Evolutionary conservation across 2,888 invertebrate species (phyloP).

Genomic region (Drosophila subsilvestris): DNA sequence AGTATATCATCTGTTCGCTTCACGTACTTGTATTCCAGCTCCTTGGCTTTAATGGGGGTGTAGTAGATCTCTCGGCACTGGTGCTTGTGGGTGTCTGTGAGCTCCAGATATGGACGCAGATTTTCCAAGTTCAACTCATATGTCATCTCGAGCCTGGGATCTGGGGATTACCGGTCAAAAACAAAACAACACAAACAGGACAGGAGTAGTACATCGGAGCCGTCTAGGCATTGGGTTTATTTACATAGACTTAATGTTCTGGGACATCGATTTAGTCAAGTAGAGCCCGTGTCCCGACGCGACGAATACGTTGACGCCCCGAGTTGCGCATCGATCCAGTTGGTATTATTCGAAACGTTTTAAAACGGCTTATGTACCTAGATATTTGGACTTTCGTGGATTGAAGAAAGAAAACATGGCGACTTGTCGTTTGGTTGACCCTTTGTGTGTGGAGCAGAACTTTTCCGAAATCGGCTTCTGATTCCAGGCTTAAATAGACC

Average conservation of each 20-base stretch:
- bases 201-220: not conserved
- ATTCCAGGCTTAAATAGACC: not conserved
- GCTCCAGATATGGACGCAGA: conserved; percentile 9
- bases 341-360: too few relatives aligned
- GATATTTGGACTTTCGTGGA: not conserved
- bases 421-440: too few relatives aligned
- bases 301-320: too few relatives aligned
- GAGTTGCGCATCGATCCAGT: too few relatives aligned
- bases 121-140: conserved; percentile 20
- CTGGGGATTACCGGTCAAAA: not conserved
- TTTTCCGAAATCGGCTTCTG: too few relatives aligned
- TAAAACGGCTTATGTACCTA: too few relatives aligned
- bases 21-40: conserved; percentile 47
- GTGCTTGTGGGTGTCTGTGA: conserved; percentile 37
- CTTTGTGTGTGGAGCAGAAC: too few relatives aligned
- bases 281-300: too few relatives aligned
- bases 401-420: not conserved
- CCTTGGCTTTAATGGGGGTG: not conserved
- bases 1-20: conserved; percentile 35
- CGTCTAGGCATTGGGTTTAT: not conserved
- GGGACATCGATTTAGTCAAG: too few relatives aligned
- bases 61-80: conserved; percentile 6
- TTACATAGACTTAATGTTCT: not conserved
- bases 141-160: conserved; percentile 6
- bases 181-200: not conserved